Base-by-base conservation (phyloP, 2,113 vertebrate species). In the Dryoscopus gambensis region DNA sequence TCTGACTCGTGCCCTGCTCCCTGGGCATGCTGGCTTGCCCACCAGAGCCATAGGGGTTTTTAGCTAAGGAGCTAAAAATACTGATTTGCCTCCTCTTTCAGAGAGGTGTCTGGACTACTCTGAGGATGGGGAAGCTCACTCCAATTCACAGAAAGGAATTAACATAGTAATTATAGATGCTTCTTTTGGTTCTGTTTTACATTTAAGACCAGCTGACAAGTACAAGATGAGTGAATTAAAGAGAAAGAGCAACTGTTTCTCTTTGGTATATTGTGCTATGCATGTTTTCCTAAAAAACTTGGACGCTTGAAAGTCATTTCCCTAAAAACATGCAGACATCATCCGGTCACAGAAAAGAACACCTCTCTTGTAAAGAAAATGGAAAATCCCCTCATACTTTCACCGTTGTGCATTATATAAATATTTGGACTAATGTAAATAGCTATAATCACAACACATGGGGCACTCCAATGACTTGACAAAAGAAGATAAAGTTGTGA, bases 361-460 rank as follows among this genome's bases (percentile, higher is more conserved):
- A 92, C 75, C 79, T 94, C 40, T 83, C 11, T 33, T 63, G 40
- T 28, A 73, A 92, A 74, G 39, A 79, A 92, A 88, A 89, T 62
- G 63, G 42, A 90, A 44, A 21, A 92, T 92, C 55, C 63, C 71
- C 68, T 90, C 42, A 62, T 80, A 57, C 10, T 80, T 87, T 24
- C 75, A 83, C 50, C 31, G 3, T 80, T 80, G 42, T 80, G 42
- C 63, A 86, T 63, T 70, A 62, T 14, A 74, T 50, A 92, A 95
- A 95, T 86, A 96, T 96, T 97, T 94, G 53, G 88, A 95, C 85
- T 92, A 74, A 92, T 44, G 59, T 49, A 90, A 90, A 92, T 64
- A 69, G n/a, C 59, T 74, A 67, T 30, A 74, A 90, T 88, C 71
- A 92, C 79, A 94, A 94, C 37, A 62, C 49, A 37, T 5, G 83